Evolutionary conservation across 2,888 invertebrate species (phyloP), one percentile per base, ranked within the genome.

Genomic region (Plagodis dolabraria): DNA sequence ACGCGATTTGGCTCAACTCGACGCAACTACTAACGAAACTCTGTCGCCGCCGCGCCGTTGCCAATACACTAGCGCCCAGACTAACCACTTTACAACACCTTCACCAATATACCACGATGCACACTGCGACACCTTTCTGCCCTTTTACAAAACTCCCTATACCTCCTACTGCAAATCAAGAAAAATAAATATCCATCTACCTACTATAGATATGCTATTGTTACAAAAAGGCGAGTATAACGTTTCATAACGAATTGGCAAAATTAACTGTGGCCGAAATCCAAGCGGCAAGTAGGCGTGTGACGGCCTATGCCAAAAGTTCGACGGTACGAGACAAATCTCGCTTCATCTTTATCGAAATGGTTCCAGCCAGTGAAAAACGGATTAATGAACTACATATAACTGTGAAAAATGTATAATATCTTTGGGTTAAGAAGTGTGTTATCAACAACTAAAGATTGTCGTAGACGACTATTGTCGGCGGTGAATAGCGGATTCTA

Each of bases 1-100:
- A 85, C 86, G 89, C 89, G 85, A 86, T 87, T 87, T 85, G 85
- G 85, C 88, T 82, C 81, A 70, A 79, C 82, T 82, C 82, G 77
- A 79, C 82, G 55, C 47, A 60, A 55, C 60, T 75, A 82, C 50
- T 76, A 82, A 83, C 84, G 80, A 82, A 82, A 80, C 84, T 74
- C 64, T 63, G 61, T 48, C 60, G 64, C 66, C 63, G 43, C 42
- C 40, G 40, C 60, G 64, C 66, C 63, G 62, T 50, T 64, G 66
- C 60, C 64, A 62, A 60, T 60, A 60, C 44, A 47, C 51, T 4
- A 22, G 45, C 54, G 42, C 45, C 42, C 38, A 60, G 47, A 51
- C 55, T 47, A 36, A 47, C 53, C 51, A 53, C 64, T 68, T 49
- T 36, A 48, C 56, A 54, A 63, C 67, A 65, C 67, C 68, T 69